Conservation (phyloP, 2,797 vertebrate genomes). For the Cercopithecus petaurista region DNA sequence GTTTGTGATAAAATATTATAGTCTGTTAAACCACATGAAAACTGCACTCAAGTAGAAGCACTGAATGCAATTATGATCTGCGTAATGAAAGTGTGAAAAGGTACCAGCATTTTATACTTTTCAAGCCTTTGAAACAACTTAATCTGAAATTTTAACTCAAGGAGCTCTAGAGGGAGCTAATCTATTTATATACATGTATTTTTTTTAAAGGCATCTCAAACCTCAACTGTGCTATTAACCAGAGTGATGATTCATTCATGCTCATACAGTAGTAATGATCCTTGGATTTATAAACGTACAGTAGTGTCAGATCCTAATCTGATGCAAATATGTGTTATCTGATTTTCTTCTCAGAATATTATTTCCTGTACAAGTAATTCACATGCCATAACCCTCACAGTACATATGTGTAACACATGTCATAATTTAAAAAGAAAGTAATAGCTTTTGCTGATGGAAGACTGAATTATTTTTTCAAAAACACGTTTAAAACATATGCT, state of each 20-base stretch:
- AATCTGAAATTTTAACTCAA: slow-evolving; percentile 54
- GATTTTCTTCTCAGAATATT: slow-evolving; percentile 65
- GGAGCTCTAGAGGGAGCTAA: slow-evolving; percentile 59
- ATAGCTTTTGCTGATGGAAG: slow-evolving; percentile 62
- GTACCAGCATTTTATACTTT: slow-evolving; percentile 15
- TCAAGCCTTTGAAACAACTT: slow-evolving; percentile 42
- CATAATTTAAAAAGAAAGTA: slow-evolving; percentile 37
- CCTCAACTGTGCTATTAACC: slow-evolving; percentile 57
- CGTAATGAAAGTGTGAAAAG: neutral
- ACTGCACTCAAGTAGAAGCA: neutral
- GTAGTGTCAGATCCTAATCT: slow-evolving; percentile 56
- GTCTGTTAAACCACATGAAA: neutral
- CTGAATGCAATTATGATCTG: neutral
- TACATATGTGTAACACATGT: slow-evolving; percentile 69
- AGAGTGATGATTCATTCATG: slow-evolving; percentile 61
- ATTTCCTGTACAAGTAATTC: slow-evolving; percentile 59
- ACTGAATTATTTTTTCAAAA: slow-evolving; percentile 43
- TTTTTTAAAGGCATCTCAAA: slow-evolving; percentile 52
- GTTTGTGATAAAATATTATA: neutral
- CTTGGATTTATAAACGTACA: neutral
- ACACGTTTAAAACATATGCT: slow-evolving; percentile 31
- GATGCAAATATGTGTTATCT: neutral
- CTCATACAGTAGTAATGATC: slow-evolving; percentile 61
- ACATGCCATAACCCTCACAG: slow-evolving; percentile 9
- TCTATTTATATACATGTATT: slow-evolving; percentile 32